Conservation (phyloP, 2,888 invertebrate genomes). For the Meganola albula region DNA sequence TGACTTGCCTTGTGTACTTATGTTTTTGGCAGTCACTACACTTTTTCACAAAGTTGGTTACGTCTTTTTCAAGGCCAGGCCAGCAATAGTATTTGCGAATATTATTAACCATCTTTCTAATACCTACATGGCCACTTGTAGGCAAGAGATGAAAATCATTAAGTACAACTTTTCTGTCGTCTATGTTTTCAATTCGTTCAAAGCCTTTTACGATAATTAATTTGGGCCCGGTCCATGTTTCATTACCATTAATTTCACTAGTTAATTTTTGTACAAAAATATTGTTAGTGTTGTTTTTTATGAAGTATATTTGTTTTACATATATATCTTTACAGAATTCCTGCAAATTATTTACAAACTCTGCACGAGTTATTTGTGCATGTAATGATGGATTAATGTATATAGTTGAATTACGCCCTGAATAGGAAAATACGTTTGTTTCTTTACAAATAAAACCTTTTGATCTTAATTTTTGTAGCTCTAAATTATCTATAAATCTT, state of each 20-base stretch:
- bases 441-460: slow-evolving; percentile 2
- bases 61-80: slow-evolving; percentile 5
- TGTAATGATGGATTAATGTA: slow-evolving; percentile 1
- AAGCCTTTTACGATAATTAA: background rate
- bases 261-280: background rate
- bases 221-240: background rate
- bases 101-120: slow-evolving; percentile 2
- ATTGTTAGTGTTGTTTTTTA: background rate
- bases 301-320: background rate
- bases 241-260: background rate
- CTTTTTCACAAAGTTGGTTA: slow-evolving; percentile 3
- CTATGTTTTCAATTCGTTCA: background rate
- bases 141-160: slow-evolving; percentile 1
- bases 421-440: background rate
- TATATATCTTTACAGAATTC: background rate
- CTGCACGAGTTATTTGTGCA: slow-evolving; percentile 1
- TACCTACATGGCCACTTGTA: background rate
- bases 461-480: slow-evolving; percentile 1
- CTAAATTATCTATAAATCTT: background rate
- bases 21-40: slow-evolving; percentile 7
- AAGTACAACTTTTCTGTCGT: background rate
- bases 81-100: slow-evolving; percentile 1
- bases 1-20: slow-evolving; percentile 1
- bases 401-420: slow-evolving; percentile 1
- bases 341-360: background rate